These are phyloP conservation scores for Psettodes erumei DNA, from an alignment of 2,113 vertebrate genomes.

Conservation along the genomic window DNA sequence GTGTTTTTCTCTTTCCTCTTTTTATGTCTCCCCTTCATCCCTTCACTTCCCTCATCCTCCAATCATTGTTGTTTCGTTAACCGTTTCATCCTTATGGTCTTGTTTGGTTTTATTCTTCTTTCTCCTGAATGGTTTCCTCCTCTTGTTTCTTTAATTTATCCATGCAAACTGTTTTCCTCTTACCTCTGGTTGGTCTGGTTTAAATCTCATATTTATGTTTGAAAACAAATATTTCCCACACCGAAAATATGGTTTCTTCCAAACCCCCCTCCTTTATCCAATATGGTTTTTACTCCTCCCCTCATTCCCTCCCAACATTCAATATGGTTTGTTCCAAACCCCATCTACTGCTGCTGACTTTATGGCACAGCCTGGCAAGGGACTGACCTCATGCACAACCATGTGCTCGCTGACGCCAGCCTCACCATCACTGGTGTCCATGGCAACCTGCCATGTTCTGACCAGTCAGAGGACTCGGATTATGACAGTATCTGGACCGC, in stretches of 20 bases:
- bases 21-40: conserved; percentile 32
- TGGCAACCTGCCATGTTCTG: conserved; percentile 91
- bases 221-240: not conserved
- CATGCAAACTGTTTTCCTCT: not conserved
- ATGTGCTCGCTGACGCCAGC: conserved; percentile 95
- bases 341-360: conserved; percentile 4
- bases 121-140: not conserved
- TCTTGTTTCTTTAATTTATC: not conserved
- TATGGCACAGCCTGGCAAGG: conserved; percentile 94
- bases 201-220: not conserved
- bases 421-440: conserved; percentile 87
- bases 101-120: not conserved
- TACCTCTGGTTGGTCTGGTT: conserved; percentile 10
- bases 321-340: conserved; percentile 33
- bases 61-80: conserved; percentile 1
- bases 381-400: conserved; percentile 99
- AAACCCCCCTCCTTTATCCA: not conserved
- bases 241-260: conserved; percentile 18
- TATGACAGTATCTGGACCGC: conserved; percentile 99
- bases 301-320: not conserved
- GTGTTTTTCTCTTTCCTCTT: conserved; percentile 87
- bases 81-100: not conserved
- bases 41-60: conserved; percentile 24
- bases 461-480: conserved; percentile 98
- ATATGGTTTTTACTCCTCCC: conserved; percentile 28